phyloP scores from a whole-genome alignment of 2,797 vertebrate genomes.

The Balearica regulorum region DNA sequence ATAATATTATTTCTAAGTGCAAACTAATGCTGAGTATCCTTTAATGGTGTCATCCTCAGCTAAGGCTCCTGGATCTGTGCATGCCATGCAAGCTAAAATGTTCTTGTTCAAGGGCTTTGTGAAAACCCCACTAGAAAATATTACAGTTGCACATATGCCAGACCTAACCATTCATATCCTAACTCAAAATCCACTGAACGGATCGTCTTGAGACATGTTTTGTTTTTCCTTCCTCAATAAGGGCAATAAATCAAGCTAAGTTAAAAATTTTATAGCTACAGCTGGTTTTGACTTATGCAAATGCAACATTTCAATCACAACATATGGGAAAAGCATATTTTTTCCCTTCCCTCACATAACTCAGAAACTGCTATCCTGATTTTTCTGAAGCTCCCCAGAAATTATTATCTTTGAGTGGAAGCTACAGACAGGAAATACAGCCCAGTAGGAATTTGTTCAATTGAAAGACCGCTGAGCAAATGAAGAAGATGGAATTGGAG shows the following conservation, averaged over 20 bases:
- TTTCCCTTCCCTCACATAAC: background rate
- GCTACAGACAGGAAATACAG: background rate
- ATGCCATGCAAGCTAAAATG: background rate
- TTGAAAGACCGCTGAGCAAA: background rate
- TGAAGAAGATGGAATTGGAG: background rate
- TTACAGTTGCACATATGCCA: background rate
- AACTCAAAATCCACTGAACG: background rate
- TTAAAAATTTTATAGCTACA: slow-evolving; percentile 53
- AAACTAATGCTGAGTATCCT: background rate
- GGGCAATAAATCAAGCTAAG: slow-evolving; percentile 54
- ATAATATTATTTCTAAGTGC: background rate
- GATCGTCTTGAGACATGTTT: background rate
- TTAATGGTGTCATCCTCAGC: background rate
- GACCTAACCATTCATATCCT: background rate
- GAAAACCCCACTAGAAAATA: slow-evolving; percentile 10
- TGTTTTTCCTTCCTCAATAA: slow-evolving; percentile 12
- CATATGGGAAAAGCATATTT: slow-evolving; percentile 43
- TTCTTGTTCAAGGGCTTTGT: background rate
- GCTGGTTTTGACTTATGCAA: slow-evolving; percentile 63
- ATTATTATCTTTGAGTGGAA: background rate
- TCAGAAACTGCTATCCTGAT: background rate
- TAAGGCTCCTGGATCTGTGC: background rate
- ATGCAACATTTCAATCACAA: slow-evolving; percentile 55
- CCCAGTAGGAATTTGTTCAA: background rate
- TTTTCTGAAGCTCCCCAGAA: slow-evolving; percentile 14